Conservation (phyloP, 2,113 vertebrate genomes). For the Rallus limicola region DNA sequence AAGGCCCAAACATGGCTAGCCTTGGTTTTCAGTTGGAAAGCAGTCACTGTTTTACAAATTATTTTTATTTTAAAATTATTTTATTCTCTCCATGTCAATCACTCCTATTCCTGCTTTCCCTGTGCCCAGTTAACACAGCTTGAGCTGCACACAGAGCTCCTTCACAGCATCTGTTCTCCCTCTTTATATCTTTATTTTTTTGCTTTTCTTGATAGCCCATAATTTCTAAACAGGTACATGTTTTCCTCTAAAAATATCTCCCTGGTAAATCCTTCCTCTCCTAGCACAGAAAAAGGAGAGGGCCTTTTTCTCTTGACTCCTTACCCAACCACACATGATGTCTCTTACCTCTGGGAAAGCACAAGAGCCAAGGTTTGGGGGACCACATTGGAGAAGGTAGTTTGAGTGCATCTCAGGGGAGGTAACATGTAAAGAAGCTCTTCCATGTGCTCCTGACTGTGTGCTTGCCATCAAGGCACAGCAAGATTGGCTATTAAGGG, state of each 20-base stretch:
- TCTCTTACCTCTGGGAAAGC: not conserved
- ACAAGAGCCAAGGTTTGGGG: not conserved
- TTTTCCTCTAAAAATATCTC: not conserved
- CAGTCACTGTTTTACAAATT: not conserved
- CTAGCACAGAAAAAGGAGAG: not conserved
- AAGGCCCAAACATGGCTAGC: not conserved
- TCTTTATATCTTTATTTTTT: not conserved
- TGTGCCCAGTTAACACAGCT: not conserved
- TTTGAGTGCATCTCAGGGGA: not conserved
- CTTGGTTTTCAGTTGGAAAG: not conserved
- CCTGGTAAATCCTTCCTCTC: not conserved
- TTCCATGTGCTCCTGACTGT: not conserved
- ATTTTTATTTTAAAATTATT: not conserved
- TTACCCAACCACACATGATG: fast-evolving
- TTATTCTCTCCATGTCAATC: not conserved
- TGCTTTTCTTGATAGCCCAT: not conserved
- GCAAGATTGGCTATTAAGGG: not conserved
- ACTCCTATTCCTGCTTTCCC: not conserved
- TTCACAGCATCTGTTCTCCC: not conserved
- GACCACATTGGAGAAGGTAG: fast-evolving
- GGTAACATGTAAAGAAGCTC: not conserved
- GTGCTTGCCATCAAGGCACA: not conserved
- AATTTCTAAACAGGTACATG: not conserved
- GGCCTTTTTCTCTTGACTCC: not conserved
- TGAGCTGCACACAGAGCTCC: not conserved